Percentiles rank a stretch among this genome's conserved stretches.
Evolutionary conservation across 2,113 vertebrate genomes (phyloP).

Genomic region (Nothobranchius kuhntae): DNA sequence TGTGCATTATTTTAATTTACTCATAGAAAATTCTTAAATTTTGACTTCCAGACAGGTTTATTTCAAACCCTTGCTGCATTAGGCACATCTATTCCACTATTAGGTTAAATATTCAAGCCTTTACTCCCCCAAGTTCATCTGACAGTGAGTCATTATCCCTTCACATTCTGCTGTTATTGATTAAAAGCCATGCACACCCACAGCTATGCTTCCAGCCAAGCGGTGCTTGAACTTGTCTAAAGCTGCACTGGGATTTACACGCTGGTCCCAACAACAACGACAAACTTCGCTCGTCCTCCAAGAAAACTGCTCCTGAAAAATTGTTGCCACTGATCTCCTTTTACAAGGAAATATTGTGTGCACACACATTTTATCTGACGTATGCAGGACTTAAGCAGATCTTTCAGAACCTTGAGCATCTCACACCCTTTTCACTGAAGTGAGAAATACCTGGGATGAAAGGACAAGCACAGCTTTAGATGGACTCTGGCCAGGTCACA

Average conservation of each 20-base stretch:
- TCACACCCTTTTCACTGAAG: background rate
- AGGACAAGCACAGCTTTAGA: constrained; percentile 22
- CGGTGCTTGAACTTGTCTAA: background rate
- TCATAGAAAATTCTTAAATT: too few species aligned
- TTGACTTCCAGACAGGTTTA: too few species aligned
- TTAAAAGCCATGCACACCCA: background rate
- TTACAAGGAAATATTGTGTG: constrained; percentile 19
- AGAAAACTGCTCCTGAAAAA: constrained; percentile 8
- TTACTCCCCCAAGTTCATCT: background rate
- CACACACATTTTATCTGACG: constrained; percentile 6
- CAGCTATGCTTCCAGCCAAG: background rate
- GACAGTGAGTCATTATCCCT: background rate
- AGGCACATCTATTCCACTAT: fast-evolving
- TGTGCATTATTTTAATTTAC: too few species aligned
- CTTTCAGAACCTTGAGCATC: constrained; percentile 11
- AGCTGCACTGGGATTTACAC: constrained; percentile 3
- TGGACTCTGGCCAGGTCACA: constrained; percentile 16
- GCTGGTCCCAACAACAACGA: background rate
- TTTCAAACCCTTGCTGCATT: too few species aligned
- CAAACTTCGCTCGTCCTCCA: constrained; percentile 11
- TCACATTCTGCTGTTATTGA: constrained; percentile 5
- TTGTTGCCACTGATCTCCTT: constrained; percentile 10
- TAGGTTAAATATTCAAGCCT: background rate
- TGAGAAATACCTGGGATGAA: constrained; percentile 12
- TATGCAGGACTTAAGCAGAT: background rate